These are phyloP conservation scores for Oscheius sp. DNA, from an alignment of 2,888 invertebrate genomes.

Conservation along the genomic window DNA sequence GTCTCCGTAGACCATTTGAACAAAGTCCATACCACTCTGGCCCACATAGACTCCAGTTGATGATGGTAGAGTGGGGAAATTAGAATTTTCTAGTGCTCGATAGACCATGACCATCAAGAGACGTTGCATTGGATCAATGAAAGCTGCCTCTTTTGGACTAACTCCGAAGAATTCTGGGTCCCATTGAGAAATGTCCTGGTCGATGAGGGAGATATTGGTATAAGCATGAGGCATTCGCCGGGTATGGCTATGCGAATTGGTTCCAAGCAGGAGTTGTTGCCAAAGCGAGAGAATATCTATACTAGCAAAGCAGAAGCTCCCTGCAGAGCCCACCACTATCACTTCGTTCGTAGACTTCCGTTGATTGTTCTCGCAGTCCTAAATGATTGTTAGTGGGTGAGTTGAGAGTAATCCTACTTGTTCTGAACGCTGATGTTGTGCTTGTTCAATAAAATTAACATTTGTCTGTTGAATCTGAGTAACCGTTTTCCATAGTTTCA, in stretches of 20 bases:
- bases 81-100: slow-evolving; percentile 77
- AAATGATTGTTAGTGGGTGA: neutral
- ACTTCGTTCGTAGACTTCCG: slow-evolving; percentile 11
- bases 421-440: neutral
- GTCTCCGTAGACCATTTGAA: slow-evolving; percentile 27
- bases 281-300: slow-evolving; percentile 23
- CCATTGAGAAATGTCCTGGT: slow-evolving; percentile 62
- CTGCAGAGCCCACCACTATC: slow-evolving; percentile 37
- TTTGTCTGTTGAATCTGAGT: neutral
- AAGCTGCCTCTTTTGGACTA: slow-evolving; percentile 73
- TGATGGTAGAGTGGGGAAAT: slow-evolving; percentile 82
- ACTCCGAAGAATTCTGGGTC: slow-evolving; percentile 74
- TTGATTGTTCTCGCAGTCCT: neutral
- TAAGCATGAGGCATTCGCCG: neutral
- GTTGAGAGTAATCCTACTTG: neutral
- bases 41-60: slow-evolving; percentile 94
- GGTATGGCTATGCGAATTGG: slow-evolving; percentile 1
- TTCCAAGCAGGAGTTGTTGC: slow-evolving; percentile 24
- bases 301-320: slow-evolving; percentile 39
- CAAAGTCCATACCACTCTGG: slow-evolving; percentile 75
- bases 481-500: neutral
- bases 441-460: neutral
- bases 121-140: slow-evolving; percentile 91
- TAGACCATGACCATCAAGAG: slow-evolving; percentile 77
- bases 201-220: slow-evolving; percentile 36